Evolutionary conservation across 2,888 invertebrate genomes (phyloP).

Genomic region (Cheilosia vernalis): DNA sequence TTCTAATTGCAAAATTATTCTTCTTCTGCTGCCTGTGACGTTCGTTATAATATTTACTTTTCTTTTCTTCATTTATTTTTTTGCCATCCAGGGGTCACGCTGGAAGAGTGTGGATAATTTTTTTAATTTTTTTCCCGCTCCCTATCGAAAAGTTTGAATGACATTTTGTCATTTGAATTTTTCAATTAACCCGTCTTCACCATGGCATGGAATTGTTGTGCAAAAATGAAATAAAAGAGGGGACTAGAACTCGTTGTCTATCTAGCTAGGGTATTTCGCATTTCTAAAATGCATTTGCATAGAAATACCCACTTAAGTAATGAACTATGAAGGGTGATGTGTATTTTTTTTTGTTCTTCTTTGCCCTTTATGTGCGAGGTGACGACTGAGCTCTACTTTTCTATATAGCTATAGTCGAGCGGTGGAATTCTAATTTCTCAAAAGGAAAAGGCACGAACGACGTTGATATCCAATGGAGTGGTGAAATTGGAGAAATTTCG

Average conservation of each 20-base stretch:
- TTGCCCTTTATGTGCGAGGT: not conserved
- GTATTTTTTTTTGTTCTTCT: not conserved
- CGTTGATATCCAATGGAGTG: not conserved
- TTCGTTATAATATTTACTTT: constrained; percentile 1
- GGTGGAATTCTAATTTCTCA: not conserved
- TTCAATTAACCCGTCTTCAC: constrained; percentile 38
- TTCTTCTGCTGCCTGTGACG: constrained; percentile 6
- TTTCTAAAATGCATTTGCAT: constrained; percentile 18
- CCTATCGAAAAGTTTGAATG: constrained; percentile 30
- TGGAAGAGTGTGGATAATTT: constrained; percentile 23
- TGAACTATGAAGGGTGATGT: constrained; percentile 34
- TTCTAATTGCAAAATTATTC: constrained; percentile 69
- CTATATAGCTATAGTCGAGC: not conserved
- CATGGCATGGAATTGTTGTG: constrained; percentile 1
- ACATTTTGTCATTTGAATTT: constrained; percentile 61
- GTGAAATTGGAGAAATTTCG: no score
- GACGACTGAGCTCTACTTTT: constrained; percentile 21
- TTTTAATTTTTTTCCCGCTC: constrained; percentile 18
- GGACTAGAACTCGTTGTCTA: constrained; percentile 1
- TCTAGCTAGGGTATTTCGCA: not conserved
- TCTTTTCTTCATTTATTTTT: constrained; percentile 1
- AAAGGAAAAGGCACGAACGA: not conserved
- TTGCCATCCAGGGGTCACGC: constrained; percentile 53
- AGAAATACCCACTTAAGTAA: constrained; percentile 24
- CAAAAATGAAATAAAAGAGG: constrained; percentile 2